A percentile compares a stretch with the other conserved stretches of the same genome.
These are phyloP conservation scores for Paraplagusia blochii DNA, from an alignment of 2,113 vertebrate genomes.

Conservation along the genomic window DNA sequence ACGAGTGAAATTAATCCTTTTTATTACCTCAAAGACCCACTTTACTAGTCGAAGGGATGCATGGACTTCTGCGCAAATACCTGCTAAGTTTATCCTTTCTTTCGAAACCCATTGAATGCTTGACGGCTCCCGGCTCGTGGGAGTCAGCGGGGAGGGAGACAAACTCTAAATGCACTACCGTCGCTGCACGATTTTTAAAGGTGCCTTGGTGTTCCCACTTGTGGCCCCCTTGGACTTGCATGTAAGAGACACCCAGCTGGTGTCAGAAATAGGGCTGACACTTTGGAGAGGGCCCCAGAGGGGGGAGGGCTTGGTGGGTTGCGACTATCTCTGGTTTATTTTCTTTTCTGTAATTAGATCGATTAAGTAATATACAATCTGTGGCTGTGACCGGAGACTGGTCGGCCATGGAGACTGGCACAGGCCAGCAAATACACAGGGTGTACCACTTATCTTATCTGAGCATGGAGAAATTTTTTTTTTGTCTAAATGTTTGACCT, in stretches of 20 bases:
- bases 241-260: constrained; percentile 75
- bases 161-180: constrained; percentile 68
- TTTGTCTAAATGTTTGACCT: constrained; percentile 20
- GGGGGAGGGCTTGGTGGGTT: constrained; percentile 23
- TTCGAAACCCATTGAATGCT: constrained; percentile 41
- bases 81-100: constrained; percentile 50
- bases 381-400: constrained; percentile 53
- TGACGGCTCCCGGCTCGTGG: constrained; percentile 39
- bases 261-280: constrained; percentile 80
- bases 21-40: constrained; percentile 80
- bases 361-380: constrained; percentile 67
- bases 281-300: constrained; percentile 62
- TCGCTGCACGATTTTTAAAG: constrained; percentile 76
- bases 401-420: constrained; percentile 44
- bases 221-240: constrained; percentile 74
- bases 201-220: constrained; percentile 76
- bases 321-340: constrained; percentile 70
- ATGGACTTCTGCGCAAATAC: constrained; percentile 69
- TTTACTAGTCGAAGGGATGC: constrained; percentile 66
- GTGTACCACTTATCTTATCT: constrained; percentile 48
- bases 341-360: constrained; percentile 75
- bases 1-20: constrained; percentile 72
- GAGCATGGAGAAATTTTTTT: constrained; percentile 44
- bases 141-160: constrained; percentile 41
- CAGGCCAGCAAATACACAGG: constrained; percentile 56